Percentiles rank a stretch among this genome's conserved stretches.
Evolutionary conservation across 2,113 vertebrate species (phyloP).

Genomic region (Macrotus californicus): DNA sequence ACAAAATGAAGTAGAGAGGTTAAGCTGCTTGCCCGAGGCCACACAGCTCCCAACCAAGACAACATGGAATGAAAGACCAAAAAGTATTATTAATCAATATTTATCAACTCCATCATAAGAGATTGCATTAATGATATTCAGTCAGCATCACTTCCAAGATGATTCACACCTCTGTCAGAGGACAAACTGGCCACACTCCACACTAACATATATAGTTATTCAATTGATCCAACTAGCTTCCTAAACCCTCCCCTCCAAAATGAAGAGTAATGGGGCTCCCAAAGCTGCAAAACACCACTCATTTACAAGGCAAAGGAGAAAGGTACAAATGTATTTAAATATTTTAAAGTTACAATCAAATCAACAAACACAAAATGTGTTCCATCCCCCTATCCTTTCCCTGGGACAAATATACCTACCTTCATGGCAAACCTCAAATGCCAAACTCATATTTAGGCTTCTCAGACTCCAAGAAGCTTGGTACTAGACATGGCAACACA

Average conservation of each 20-base stretch:
- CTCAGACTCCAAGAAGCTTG: neutral
- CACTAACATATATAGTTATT: neutral
- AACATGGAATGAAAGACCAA: neutral
- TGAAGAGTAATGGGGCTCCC: neutral
- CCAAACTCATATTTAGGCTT: neutral
- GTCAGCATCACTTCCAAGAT: neutral
- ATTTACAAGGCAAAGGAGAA: neutral
- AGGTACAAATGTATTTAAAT: neutral
- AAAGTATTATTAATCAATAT: neutral
- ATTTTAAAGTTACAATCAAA: slow-evolving; percentile 12
- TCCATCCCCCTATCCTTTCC: neutral
- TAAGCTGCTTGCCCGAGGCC: neutral
- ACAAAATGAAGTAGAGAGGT: neutral
- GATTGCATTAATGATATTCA: neutral
- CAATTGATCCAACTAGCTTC: neutral
- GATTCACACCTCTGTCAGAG: neutral
- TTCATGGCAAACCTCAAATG: neutral
- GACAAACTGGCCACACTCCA: neutral
- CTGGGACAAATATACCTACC: neutral
- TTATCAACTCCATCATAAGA: neutral
- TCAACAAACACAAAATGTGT: neutral
- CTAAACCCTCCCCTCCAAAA: neutral
- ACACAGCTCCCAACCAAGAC: neutral
- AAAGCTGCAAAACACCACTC: neutral
- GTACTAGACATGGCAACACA: neutral